These are phyloP conservation scores for Latheticus oryzae DNA, from an alignment of 2,888 invertebrate species.

Conservation along the genomic window DNA sequence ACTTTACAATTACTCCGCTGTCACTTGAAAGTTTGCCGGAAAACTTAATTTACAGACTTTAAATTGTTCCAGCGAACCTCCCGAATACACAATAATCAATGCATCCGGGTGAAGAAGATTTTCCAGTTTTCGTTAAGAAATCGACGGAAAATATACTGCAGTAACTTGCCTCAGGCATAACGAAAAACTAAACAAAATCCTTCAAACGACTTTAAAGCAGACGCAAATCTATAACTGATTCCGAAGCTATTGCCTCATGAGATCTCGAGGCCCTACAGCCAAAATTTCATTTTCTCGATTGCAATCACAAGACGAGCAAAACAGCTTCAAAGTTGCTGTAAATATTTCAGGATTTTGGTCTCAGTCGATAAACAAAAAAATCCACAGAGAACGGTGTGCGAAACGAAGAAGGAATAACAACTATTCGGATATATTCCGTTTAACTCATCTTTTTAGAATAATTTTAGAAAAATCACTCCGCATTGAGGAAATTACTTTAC, in stretches of 20 bases:
- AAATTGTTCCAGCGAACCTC: slow-evolving; percentile 57
- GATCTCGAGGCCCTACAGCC: slow-evolving; percentile 11
- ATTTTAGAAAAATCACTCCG: no score
- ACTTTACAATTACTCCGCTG: slow-evolving; percentile 59
- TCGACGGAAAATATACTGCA: slow-evolving; percentile 24
- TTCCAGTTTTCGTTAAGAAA: slow-evolving; percentile 12
- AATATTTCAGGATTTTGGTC: slow-evolving; percentile 23
- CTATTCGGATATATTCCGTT: no score
- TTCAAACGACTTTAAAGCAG: slow-evolving; percentile 14
- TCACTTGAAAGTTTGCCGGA: slow-evolving; percentile 57
- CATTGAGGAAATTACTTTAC: no score
- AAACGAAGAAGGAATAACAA: no score
- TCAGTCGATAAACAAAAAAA: slow-evolving; percentile 12
- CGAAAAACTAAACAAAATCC: slow-evolving; percentile 26
- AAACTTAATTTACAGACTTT: slow-evolving; percentile 59
- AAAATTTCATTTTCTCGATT: slow-evolving; percentile 32
- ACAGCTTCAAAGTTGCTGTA: slow-evolving; percentile 18
- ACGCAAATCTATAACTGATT: slow-evolving; percentile 33
- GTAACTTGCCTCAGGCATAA: slow-evolving; percentile 8
- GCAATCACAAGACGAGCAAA: slow-evolving; percentile 21
- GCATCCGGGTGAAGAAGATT: slow-evolving; percentile 20
- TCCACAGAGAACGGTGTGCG: slow-evolving; percentile 14
- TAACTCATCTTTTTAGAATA: no score
- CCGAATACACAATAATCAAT: slow-evolving; percentile 53
- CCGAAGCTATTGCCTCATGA: slow-evolving; percentile 22